Evolutionary conservation across 1,140 invertebrate genomes (phyloP).

Genomic region (Drosophila pachea): DNA sequence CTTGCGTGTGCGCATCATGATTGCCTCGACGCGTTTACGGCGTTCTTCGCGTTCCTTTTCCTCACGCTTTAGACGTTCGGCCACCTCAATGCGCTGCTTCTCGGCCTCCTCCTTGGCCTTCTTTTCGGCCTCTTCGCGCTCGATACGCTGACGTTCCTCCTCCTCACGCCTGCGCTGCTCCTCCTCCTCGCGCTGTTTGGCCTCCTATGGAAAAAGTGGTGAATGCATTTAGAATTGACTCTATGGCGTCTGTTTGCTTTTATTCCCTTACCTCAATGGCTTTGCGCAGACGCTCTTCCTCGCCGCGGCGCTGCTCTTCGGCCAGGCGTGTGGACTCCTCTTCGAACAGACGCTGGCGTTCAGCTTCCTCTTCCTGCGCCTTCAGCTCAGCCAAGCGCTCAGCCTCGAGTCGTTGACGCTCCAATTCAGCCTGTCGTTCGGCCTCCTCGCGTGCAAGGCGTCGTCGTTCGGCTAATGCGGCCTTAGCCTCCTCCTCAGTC

Average conservation of each 20-base stretch:
- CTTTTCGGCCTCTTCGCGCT: slow-evolving; percentile 88
- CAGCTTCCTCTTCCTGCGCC: slow-evolving; percentile 90
- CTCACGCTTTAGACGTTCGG: slow-evolving; percentile 87
- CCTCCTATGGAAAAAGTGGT: slow-evolving; percentile 78
- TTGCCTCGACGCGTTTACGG: slow-evolving; percentile 89
- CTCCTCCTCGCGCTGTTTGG: slow-evolving; percentile 84
- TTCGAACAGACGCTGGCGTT: slow-evolving; percentile 87
- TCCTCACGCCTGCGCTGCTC: slow-evolving; percentile 82
- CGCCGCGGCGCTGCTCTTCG: slow-evolving; percentile 85
- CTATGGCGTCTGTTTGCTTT: too few relatives aligned
- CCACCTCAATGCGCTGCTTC: slow-evolving; percentile 86
- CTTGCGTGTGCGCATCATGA: slow-evolving; percentile 89
- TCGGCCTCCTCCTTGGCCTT: slow-evolving; percentile 89
- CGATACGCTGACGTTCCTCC: slow-evolving; percentile 84
- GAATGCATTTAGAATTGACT: background rate
- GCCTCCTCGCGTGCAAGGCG: slow-evolving; percentile 90
- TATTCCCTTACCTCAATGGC: slow-evolving; percentile 83
- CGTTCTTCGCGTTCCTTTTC: slow-evolving; percentile 88
- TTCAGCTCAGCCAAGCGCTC: slow-evolving; percentile 87
- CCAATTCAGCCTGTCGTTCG: slow-evolving; percentile 90
- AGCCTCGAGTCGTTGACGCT: slow-evolving; percentile 86
- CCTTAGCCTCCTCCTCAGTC: slow-evolving; percentile 93
- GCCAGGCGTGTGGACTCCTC: slow-evolving; percentile 86
- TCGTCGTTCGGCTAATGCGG: slow-evolving; percentile 90
- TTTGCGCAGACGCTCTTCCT: slow-evolving; percentile 86